Evolutionary conservation across 2,888 invertebrate genomes (phyloP), one percentile per base, ranked within the genome.

Genomic region (Tipula confusa): DNA sequence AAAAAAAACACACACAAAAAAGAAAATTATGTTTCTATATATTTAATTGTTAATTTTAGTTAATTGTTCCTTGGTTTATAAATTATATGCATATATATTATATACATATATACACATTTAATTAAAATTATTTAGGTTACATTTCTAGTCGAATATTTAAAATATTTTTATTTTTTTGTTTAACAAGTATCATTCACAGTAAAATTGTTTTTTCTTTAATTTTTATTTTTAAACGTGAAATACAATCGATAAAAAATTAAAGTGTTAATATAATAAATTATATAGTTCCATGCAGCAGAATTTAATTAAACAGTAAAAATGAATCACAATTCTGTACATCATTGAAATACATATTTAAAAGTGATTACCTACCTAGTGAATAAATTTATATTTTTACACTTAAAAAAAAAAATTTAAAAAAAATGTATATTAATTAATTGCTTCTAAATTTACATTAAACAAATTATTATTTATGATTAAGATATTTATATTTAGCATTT

Each of bases 31-130:
- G 43, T 43, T 43, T 43, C n/a, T 43, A 64, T 64, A 64, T 64
- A 64, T 64, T 64, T 64, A 64, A 64, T 64, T 64, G 64, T 64
- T 64, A 64, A 64, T 64, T 64, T 64, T 64, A 64, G 64, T 64
- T 64, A 64, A 64, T 64, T 64, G 64, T 64, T 64, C 64, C 64
- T 64, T 64, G 64, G 64, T 64, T 64, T 64, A 64, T 64, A 64
- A 24, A 64, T 64, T 13, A 38, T 13, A 38, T 36, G 13, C 13
- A 38, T 13, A 38, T 13, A 36, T 13, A 38, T 38, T 13, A 38
- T 13, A 38, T 36, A 38, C 13, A 38, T 13, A 38, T 13, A 36
- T 15, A 43, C 4, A 43, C 15, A 43, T 43, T 43, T 43, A 43
- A 43, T 43, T 43, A 43, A 43, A n/a, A 5, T 64, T 64, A 24